Base-by-base conservation (phyloP, 1,140 invertebrate species). In the Stratiolaelaps scimitus region DNA sequence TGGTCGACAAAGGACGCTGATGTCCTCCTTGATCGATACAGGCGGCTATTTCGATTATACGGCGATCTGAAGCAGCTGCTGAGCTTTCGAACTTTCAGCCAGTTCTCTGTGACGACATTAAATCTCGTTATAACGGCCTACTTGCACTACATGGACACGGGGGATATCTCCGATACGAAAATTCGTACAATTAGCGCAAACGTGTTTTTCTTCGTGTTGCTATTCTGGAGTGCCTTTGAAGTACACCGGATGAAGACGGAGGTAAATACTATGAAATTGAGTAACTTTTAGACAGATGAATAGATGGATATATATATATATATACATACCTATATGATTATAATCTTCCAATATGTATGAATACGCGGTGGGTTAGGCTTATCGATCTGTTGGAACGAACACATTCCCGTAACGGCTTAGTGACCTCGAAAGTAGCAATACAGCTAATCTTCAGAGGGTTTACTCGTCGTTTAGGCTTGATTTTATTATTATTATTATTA, bases 121-220 rank as follows among this genome's bases (percentile, higher is more conserved):
- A 60, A 60, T 60, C 53, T 26, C 15, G 53, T 60, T 15, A 60
- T 60, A 1, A 60, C 53, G 17, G 53, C 53, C 23, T 60, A 60
- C 53, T 29, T 26, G 26, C 23, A 60, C 23, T 60, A 60, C 10
- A 60, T 60, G 53, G 23, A 60, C 53, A 15, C 17, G 34, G 47
- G 53, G 17, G 26, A 60, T 34, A 60, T 60, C 17, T 60, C 53
- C 10, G 26, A 60, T 7, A 60, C 53, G 53, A 60, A 60, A 10
- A 26, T 60, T 23, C 15, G 26, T 23, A 60, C 53, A 34, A 60
- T 60, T 28, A 48, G 47, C 15, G 53, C 53, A 1, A 60, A 60
- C 53, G 53, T 60, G 13, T 10, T 60, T 15, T 60, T 60, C 23
- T 60, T 60, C 26, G 15, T 34, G 17, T 34, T 60, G 26, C 28